Evolutionary conservation across 2,888 invertebrate genomes (phyloP).

Genomic region (Ceraclea dissimilis): DNA sequence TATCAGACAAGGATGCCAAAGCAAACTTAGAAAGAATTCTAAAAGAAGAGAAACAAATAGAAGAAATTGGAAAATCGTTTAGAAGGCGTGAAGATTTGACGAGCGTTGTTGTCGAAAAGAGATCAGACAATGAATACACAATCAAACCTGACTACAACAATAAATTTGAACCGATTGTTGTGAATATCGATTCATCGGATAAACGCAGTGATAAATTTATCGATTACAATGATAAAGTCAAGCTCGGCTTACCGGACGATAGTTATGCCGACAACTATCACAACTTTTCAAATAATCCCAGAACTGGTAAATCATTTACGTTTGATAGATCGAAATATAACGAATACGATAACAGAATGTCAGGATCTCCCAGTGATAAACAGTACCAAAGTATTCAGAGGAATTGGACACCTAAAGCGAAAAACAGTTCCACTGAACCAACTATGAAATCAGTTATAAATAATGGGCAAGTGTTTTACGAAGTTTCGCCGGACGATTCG

Average conservation of each 20-base stretch:
- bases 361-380: neutral
- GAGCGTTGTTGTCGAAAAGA: conserved; percentile 36
- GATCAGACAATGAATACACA: conserved; percentile 41
- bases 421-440: conserved; percentile 28
- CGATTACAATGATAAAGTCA: conserved; percentile 10
- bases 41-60: conserved; percentile 46
- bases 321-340: neutral
- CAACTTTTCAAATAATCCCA: neutral
- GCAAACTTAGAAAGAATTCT: conserved; percentile 40
- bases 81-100: conserved; percentile 38
- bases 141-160: conserved; percentile 28
- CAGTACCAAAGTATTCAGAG: neutral
- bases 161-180: conserved; percentile 18
- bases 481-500: conserved; percentile 39
- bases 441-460: conserved; percentile 35
- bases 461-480: conserved; percentile 45
- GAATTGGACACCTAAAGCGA: neutral
- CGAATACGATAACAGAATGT: neutral
- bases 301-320: neutral
- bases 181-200: conserved; percentile 12
- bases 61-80: conserved; percentile 43
- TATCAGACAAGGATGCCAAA: conserved; percentile 32
- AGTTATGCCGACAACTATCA: conserved; percentile 7
- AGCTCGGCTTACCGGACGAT: conserved; percentile 11
- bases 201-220: conserved; percentile 5